Conservation (phyloP, 2,113 vertebrate genomes). For the Pelusios castaneus region DNA sequence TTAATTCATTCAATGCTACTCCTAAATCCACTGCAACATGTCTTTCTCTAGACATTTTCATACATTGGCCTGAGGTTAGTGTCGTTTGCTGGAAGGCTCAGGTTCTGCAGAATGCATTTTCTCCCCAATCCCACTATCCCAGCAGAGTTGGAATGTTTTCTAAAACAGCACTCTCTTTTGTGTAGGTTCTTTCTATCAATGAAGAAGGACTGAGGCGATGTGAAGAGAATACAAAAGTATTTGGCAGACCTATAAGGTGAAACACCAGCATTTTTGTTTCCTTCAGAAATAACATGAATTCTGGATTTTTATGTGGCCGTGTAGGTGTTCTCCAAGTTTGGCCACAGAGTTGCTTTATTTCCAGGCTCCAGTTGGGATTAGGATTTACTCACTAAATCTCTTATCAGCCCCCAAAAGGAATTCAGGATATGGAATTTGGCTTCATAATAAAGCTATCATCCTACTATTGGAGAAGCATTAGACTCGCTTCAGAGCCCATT, state of each 20-base stretch:
- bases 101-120: neutral
- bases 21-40: neutral
- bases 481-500: neutral
- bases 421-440: neutral
- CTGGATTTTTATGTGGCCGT: neutral
- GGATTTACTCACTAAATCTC: neutral
- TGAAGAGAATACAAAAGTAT: slow-evolving; percentile 93
- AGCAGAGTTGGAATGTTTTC: neutral
- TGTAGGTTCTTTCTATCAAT: slow-evolving; percentile 93
- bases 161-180: neutral
- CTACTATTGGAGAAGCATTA: neutral
- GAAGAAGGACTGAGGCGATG: slow-evolving; percentile 94
- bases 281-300: neutral
- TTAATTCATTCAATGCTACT: neutral
- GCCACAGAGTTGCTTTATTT: neutral
- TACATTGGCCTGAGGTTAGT: neutral
- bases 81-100: neutral
- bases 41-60: neutral
- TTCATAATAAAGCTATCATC: neutral
- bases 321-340: neutral
- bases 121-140: neutral
- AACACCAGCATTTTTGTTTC: neutral
- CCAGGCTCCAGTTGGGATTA: neutral
- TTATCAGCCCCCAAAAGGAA: neutral
- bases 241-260: slow-evolving; percentile 95